Conservation (phyloP, 37 sponge, comb jelly and placozoan genomes). For the Chondrosia reniformis region DNA sequence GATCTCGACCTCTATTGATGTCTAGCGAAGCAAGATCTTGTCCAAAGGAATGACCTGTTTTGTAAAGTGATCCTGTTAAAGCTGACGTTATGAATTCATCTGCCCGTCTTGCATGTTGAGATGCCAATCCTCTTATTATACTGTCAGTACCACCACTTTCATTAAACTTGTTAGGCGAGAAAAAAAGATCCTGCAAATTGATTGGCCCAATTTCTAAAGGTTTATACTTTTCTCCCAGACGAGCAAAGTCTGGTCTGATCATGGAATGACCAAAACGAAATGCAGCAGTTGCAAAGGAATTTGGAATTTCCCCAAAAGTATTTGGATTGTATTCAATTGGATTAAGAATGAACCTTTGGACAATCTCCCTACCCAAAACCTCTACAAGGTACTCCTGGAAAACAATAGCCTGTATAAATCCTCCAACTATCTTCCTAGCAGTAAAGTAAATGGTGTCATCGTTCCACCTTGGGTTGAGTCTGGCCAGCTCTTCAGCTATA, state of each 20-base stretch:
- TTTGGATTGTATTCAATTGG: constrained; percentile 49
- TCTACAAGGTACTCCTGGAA: constrained; percentile 86
- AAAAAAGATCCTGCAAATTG: constrained; percentile 38
- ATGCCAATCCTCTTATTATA: constrained; percentile 65
- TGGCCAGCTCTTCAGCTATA: constrained; percentile 56
- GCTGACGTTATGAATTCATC: constrained; percentile 72
- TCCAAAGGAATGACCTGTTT: constrained; percentile 19
- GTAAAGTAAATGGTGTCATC: constrained; percentile 89
- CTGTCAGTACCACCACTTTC: constrained; percentile 66
- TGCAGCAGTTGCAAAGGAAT: constrained; percentile 84
- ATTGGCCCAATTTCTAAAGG: constrained; percentile 40
- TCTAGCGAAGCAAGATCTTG: constrained; percentile 84
- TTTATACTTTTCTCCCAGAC: constrained; percentile 44
- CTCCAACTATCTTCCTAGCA: constrained; percentile 85
- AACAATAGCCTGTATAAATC: constrained; percentile 63
- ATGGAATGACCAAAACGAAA: constrained; percentile 84
- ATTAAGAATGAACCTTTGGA: constrained; percentile 42
- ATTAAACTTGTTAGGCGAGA: constrained; percentile 31
- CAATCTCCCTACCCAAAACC: constrained; percentile 50
- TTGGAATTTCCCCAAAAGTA: constrained; percentile 60
- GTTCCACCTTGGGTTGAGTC: constrained; percentile 72
- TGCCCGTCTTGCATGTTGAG: constrained; percentile 32
- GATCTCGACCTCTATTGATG: constrained; percentile 86
- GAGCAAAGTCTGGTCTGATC: constrained; percentile 59
- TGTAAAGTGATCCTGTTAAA: constrained; percentile 65